phyloP scores from a whole-genome alignment of 2,888 invertebrate genomes.

The Phlogophora meticulosa region DNA sequence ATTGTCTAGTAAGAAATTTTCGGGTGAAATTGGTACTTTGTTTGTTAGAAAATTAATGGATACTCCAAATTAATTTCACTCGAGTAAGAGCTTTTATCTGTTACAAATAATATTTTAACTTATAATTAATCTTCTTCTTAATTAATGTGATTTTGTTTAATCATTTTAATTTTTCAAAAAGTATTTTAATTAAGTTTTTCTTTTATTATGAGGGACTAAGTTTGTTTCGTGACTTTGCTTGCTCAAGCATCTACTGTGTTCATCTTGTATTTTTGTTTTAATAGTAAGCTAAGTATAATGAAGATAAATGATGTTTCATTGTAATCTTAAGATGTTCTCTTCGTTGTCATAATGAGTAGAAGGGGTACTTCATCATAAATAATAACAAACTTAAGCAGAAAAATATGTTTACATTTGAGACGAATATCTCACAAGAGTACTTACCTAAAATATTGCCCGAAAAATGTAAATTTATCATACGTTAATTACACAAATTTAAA shows the following conservation, averaged over 20 bases:
- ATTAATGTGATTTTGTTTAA: constrained; percentile 49
- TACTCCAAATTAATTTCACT: constrained; percentile 77
- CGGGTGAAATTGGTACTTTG: constrained; percentile 73
- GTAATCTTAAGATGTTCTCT: constrained; percentile 31
- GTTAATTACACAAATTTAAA: constrained; percentile 17
- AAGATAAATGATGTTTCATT: constrained; percentile 35
- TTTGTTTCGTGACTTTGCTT: background rate
- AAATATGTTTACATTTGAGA: constrained; percentile 7
- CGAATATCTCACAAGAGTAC: background rate
- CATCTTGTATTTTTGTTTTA: constrained; percentile 13
- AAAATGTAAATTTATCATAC: constrained; percentile 6
- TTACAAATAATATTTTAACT: constrained; percentile 68
- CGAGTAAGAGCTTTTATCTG: constrained; percentile 67
- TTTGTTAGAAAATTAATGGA: constrained; percentile 77
- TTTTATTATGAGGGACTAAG: background rate
- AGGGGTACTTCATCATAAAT: constrained; percentile 28
- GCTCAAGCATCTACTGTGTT: background rate
- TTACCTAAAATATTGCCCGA: background rate
- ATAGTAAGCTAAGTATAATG: constrained; percentile 31
- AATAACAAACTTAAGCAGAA: constrained; percentile 16
- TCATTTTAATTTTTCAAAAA: constrained; percentile 1
- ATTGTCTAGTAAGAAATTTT: constrained; percentile 68
- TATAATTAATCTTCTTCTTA: constrained; percentile 67
- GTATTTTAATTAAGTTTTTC: constrained; percentile 31
- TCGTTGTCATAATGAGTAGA: constrained; percentile 7